Evolutionary conservation across 2,888 invertebrate genomes (phyloP).

Genomic region (Diarsia dahlii): DNA sequence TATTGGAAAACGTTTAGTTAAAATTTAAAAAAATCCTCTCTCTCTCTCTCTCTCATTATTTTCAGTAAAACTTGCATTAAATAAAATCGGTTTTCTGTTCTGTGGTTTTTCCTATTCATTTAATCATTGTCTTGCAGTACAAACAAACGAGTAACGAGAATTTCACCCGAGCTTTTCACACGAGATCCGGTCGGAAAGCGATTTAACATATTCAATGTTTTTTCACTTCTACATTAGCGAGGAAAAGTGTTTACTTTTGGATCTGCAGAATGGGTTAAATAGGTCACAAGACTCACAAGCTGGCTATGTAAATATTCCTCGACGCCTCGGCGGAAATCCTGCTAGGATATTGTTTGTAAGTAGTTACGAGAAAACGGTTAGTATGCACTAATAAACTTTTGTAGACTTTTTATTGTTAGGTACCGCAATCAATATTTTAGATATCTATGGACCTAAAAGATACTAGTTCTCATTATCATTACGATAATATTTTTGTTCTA

Average conservation of each 20-base stretch:
- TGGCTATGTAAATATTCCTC: constrained; percentile 4
- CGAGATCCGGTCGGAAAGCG: constrained; percentile 18
- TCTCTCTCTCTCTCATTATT: neutral
- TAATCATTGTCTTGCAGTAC: constrained; percentile 11
- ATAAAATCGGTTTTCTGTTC: neutral
- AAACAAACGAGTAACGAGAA: constrained; percentile 4
- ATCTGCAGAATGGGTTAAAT: constrained; percentile 32
- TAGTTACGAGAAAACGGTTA: neutral
- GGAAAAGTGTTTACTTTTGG: constrained; percentile 10
- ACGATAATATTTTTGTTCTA: no score
- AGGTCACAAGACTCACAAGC: constrained; percentile 33
- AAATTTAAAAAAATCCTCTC: neutral
- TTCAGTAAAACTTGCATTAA: neutral
- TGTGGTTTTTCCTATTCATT: neutral
- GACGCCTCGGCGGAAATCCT: constrained; percentile 3
- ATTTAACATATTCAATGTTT: constrained; percentile 39
- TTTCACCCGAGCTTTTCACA: constrained; percentile 5
- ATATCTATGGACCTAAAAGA: neutral
- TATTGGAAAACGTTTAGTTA: neutral
- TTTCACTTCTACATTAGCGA: constrained; percentile 9
- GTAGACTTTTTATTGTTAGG: neutral
- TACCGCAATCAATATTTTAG: neutral
- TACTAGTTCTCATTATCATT: no score
- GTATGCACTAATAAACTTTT: neutral
- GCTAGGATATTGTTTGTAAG: neutral